A percentile compares a stretch with the other conserved stretches of the same genome.
These are phyloP conservation scores for Lochmaea crataegi DNA, from an alignment of 2,888 invertebrate species.

Conservation along the genomic window DNA sequence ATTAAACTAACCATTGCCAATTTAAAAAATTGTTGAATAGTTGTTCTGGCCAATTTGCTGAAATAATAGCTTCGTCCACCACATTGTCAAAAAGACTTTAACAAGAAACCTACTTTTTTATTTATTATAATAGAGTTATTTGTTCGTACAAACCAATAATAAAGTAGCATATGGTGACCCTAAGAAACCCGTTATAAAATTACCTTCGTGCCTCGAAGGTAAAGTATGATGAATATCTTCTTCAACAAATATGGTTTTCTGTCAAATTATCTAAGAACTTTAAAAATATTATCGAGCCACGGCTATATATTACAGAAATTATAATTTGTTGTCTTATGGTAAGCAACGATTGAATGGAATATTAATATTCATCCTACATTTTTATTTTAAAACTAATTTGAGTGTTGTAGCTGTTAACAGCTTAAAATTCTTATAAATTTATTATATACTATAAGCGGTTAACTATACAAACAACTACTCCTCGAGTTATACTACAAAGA, in stretches of 20 bases:
- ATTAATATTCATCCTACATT: too few species aligned
- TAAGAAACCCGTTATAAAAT: constrained; percentile 10
- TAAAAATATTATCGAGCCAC: not conserved
- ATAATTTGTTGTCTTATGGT: not conserved
- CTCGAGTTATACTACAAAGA: too few species aligned
- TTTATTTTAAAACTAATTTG: not conserved
- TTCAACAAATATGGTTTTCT: constrained; percentile 30
- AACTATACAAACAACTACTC: too few species aligned
- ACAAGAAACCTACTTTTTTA: not conserved
- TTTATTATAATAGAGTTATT: not conserved
- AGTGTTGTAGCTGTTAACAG: too few species aligned
- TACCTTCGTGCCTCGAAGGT: constrained; percentile 21
- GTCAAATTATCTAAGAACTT: constrained; percentile 17
- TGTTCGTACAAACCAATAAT: not conserved
- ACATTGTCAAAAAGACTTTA: constrained; percentile 11
- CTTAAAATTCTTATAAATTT: too few species aligned
- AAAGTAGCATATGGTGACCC: constrained; percentile 4
- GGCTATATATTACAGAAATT: not conserved
- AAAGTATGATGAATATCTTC: constrained; percentile 28
- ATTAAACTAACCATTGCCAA: constrained; percentile 1
- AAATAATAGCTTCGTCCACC: constrained; percentile 5
- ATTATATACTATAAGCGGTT: too few species aligned
- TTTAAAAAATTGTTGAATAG: constrained; percentile 6
- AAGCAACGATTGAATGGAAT: not conserved
- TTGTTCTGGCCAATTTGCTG: constrained; percentile 1